phyloP scores from a whole-genome alignment of 2,113 vertebrate genomes.

The Notarius lentiginosus region DNA sequence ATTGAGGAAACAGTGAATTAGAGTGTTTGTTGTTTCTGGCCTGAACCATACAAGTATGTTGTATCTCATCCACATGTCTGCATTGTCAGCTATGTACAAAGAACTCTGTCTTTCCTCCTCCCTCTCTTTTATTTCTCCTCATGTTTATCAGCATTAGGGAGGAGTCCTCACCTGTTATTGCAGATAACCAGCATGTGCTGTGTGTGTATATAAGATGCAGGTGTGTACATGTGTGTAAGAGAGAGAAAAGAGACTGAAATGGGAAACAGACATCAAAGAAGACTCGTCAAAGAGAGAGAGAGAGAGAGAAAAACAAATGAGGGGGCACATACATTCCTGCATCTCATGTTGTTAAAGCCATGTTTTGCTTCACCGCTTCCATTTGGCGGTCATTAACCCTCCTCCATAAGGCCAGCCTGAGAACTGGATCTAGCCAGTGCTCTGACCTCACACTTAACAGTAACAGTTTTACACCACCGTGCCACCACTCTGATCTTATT shows the following conservation, averaged over 20 bases:
- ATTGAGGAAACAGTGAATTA: neutral
- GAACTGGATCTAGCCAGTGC: slow-evolving; percentile 29
- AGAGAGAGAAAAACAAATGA: slow-evolving; percentile 34
- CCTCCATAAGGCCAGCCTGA: slow-evolving; percentile 51
- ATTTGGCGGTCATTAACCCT: slow-evolving; percentile 62
- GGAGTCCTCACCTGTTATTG: slow-evolving; percentile 68
- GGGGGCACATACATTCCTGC: slow-evolving; percentile 60
- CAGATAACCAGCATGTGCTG: slow-evolving; percentile 63
- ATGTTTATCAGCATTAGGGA: slow-evolving; percentile 51
- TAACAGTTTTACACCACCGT: slow-evolving; percentile 29
- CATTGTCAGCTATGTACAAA: slow-evolving; percentile 26
- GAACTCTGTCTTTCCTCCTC: slow-evolving; percentile 5
- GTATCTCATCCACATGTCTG: slow-evolving; percentile 9
- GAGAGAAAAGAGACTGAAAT: slow-evolving; percentile 10
- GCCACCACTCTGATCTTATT: slow-evolving; percentile 36
- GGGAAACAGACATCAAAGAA: neutral
- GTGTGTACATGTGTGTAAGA: slow-evolving; percentile 19
- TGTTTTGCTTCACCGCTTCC: slow-evolving; percentile 64
- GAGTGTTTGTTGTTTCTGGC: neutral
- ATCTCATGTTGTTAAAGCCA: slow-evolving; percentile 66
- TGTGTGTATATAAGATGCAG: slow-evolving; percentile 16
- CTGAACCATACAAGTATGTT: neutral
- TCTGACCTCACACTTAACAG: slow-evolving; percentile 25
- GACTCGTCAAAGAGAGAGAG: slow-evolving; percentile 5
- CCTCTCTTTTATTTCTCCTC: slow-evolving; percentile 17